Evolutionary conservation across 37 sponge, comb jelly and placozoan genomes (phyloP).

Genomic region (Axinella damicornis): DNA sequence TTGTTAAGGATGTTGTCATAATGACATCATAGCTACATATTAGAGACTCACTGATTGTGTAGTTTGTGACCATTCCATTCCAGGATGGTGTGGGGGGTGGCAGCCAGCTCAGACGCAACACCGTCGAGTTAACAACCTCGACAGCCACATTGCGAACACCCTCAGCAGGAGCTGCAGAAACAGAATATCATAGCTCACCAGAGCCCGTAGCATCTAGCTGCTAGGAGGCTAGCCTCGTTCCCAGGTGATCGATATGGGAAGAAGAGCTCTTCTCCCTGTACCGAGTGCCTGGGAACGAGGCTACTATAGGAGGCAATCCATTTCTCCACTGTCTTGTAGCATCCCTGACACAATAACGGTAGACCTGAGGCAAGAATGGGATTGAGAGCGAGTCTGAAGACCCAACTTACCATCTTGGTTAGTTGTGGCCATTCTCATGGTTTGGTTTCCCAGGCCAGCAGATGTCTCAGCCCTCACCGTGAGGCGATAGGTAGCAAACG

Average conservation of each 20-base stretch:
- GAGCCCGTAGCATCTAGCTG: too few relatives aligned
- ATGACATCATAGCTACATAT: too few relatives aligned
- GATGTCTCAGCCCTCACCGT: conserved; percentile 28
- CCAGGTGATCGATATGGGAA: too few relatives aligned
- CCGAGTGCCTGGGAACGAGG: too few relatives aligned
- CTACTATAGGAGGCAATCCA: too few relatives aligned
- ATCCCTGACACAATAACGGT: too few relatives aligned
- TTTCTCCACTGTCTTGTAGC: too few relatives aligned
- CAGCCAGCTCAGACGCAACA: conserved; percentile 27
- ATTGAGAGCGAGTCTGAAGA: too few relatives aligned
- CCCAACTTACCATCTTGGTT: conserved; percentile 18
- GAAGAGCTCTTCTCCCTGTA: too few relatives aligned
- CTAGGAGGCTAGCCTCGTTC: too few relatives aligned
- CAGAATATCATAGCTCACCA: neutral
- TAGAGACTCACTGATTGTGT: conserved; percentile 24
- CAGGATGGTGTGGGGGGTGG: conserved; percentile 9
- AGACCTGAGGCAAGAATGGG: too few relatives aligned
- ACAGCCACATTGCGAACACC: conserved; percentile 11
- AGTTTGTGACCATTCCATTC: conserved; percentile 48
- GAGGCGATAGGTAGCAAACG: conserved; percentile 32
- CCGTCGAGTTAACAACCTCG: neutral
- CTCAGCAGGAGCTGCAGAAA: conserved; percentile 39
- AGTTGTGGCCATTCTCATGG: conserved; percentile 1
- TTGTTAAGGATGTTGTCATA: too few relatives aligned
- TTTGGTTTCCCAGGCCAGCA: conserved; percentile 24